Percentiles rank a stretch among this genome's conserved stretches.
Evolutionary conservation across 2,113 vertebrate species (phyloP).

Genomic region (Heterochromis multidens): DNA sequence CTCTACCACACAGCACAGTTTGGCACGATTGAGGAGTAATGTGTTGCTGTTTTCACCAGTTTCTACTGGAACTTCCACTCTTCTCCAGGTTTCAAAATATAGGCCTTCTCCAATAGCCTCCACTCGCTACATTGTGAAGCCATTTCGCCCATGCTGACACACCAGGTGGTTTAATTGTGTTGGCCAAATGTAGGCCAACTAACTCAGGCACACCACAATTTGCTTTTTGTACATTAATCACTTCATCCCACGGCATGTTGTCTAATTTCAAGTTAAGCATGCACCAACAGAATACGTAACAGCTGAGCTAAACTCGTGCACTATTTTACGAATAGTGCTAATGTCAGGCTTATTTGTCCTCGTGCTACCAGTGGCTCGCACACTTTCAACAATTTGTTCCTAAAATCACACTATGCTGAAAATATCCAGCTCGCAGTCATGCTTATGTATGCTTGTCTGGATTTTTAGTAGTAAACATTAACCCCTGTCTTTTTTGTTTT

Average conservation of each 20-base stretch:
- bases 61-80: slow-evolving; percentile 4
- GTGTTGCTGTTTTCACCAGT: neutral
- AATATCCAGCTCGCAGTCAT: neutral
- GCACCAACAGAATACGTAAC: neutral
- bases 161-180: slow-evolving; percentile 74
- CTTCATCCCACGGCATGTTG: neutral
- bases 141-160: slow-evolving; percentile 60
- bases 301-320: neutral
- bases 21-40: neutral
- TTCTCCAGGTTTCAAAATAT: neutral
- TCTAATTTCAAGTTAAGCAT: neutral
- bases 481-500: neutral
- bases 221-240: neutral
- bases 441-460: neutral
- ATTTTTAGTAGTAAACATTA: neutral
- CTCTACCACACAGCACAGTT: slow-evolving; percentile 21
- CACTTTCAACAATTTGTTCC: neutral
- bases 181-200: slow-evolving; percentile 67
- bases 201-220: slow-evolving; percentile 17
- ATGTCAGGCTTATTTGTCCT: neutral
- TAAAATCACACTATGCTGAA: neutral
- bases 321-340: neutral
- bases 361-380: neutral
- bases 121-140: slow-evolving; percentile 52
- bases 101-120: slow-evolving; percentile 19